Evolutionary conservation across 1,140 invertebrate species (phyloP), one percentile per base, ranked within the genome.

Genomic region (Acromyrmex charruanus): DNA sequence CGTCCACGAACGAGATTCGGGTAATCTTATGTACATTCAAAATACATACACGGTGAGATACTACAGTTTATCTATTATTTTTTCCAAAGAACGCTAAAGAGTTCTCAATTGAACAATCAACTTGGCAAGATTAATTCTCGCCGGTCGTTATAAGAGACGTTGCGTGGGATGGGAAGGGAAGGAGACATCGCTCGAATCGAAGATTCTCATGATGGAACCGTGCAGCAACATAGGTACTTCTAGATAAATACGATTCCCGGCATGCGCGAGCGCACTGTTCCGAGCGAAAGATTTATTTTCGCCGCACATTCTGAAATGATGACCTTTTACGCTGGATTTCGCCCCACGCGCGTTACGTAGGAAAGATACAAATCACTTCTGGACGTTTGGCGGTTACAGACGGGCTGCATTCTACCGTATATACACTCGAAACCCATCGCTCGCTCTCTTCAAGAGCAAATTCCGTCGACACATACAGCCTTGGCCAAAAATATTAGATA

Each of bases 321-420:
- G 79, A 59, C 55, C 69, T 84, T 87, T 82, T 84, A 82, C 68
- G 85, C 85, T 71, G 53, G 68, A 81, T 87, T 82, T 75, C 71
- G 68, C 80, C 44, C 25, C 61, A 65, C 53, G n/a, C 61, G 25
- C 28, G 63, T 72, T 75, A 61, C 69, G 77, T 82, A 84, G 68
- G 80, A 84, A 75, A 84, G 80, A 80, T 68, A 75, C 87, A 87
- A 88, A 88, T 88, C 87, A 88, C 81, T 87, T 59, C 55, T 68
- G 61, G 71, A 84, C 51, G 71, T 59, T 71, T 16, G 79, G 49
- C 86, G 87, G 77, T 88, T 88, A 84, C 65, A 77, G 59, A 84
- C 69, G 80, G 69, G 39, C 39, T 55, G 80, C 68, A 74, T 82
- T 55, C 80, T 21, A 61, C 39, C 69, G 69, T 84, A 49, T 61